phyloP scores from a whole-genome alignment of 2,888 invertebrate genomes.

The Parelbella ahira region DNA sequence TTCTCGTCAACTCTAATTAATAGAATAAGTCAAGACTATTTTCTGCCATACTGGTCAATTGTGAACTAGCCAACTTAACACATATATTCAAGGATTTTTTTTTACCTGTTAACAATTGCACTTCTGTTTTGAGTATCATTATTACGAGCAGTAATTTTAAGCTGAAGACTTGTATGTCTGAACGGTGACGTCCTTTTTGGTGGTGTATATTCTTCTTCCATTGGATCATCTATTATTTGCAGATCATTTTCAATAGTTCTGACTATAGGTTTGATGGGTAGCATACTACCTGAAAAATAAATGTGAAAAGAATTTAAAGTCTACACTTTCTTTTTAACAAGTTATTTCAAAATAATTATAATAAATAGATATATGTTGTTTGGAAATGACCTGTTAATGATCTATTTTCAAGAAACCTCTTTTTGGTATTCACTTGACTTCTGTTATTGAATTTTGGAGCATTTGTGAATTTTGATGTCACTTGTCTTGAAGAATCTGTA shows the following conservation, averaged over 20 bases:
- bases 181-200: slow-evolving; percentile 43
- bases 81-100: too few relatives aligned
- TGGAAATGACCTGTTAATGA: slow-evolving; percentile 31
- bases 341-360: too few relatives aligned
- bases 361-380: too few relatives aligned
- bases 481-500: slow-evolving; percentile 65
- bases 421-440: slow-evolving; percentile 33
- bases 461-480: slow-evolving; percentile 56
- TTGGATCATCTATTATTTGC: slow-evolving; percentile 64
- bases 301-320: neutral
- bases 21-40: too few relatives aligned
- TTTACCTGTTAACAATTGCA: slow-evolving; percentile 43
- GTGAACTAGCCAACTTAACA: too few relatives aligned
- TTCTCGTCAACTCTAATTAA: too few relatives aligned
- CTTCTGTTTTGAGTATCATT: slow-evolving; percentile 48
- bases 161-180: slow-evolving; percentile 59
- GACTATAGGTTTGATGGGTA: slow-evolving; percentile 56
- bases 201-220: slow-evolving; percentile 53
- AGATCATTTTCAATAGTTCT: slow-evolving; percentile 73
- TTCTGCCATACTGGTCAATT: too few relatives aligned
- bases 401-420: slow-evolving; percentile 47
- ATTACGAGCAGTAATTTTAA: slow-evolving; percentile 70
- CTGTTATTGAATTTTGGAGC: slow-evolving; percentile 29
- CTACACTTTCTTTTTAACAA: too few relatives aligned
- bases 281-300: slow-evolving; percentile 37